Conservation (phyloP, 1,140 invertebrate species). For the Dendrolimus kikuchii region DNA sequence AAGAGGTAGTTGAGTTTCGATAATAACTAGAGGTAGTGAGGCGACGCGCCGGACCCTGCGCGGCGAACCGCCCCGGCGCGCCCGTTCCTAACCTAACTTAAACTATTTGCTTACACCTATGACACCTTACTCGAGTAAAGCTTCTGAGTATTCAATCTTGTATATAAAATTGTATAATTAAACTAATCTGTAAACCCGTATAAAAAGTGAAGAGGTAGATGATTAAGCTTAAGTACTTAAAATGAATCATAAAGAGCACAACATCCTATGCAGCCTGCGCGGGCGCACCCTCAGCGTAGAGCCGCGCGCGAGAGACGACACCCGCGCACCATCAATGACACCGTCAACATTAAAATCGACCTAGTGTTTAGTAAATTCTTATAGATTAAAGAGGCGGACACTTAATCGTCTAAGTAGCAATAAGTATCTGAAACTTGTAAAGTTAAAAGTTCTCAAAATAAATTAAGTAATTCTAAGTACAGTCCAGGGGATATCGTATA, state of each 20-base stretch:
- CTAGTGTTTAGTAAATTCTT: constrained; percentile 35
- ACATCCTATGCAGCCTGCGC: constrained; percentile 36
- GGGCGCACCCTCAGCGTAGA: neutral
- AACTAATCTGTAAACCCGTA: constrained; percentile 71
- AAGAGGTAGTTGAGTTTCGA: constrained; percentile 68
- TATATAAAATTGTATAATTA: constrained; percentile 71
- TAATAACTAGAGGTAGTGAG: constrained; percentile 51
- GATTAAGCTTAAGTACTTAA: constrained; percentile 69
- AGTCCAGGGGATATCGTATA: constrained; percentile 62
- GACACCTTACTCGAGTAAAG: constrained; percentile 69
- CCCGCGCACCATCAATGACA: neutral
- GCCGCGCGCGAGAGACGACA: neutral
- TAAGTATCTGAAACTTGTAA: constrained; percentile 57
- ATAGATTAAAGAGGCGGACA: constrained; percentile 59
- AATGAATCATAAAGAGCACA: constrained; percentile 60
- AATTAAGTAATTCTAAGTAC: constrained; percentile 69
- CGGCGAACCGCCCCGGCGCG: constrained; percentile 55
- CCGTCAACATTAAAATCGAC: constrained; percentile 3
- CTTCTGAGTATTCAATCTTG: constrained; percentile 70
- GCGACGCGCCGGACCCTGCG: constrained; percentile 60
- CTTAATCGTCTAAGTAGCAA: constrained; percentile 63
- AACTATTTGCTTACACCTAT: constrained; percentile 29
- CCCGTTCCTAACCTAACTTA: constrained; percentile 45
- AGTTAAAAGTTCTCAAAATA: constrained; percentile 66
- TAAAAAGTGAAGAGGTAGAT: constrained; percentile 70